phyloP scores from a whole-genome alignment of 2,888 invertebrate genomes.

The Nomada ruficornis region DNA sequence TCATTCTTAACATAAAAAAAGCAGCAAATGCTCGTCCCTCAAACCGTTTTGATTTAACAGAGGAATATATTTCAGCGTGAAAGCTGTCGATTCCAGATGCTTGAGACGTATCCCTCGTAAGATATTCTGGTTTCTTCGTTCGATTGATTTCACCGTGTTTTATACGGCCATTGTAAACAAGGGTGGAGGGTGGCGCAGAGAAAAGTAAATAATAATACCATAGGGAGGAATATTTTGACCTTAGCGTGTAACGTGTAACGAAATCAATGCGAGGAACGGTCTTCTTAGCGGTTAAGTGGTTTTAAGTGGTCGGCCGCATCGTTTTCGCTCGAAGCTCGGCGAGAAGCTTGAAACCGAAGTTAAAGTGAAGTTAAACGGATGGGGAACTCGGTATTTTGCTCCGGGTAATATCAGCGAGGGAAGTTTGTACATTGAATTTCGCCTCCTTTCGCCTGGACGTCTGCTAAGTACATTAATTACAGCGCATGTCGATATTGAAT shows the following conservation, averaged over 20 bases:
- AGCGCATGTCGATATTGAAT: slow-evolving; percentile 8
- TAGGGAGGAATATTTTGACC: slow-evolving; percentile 57
- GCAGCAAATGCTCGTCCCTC: neutral
- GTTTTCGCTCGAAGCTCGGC: slow-evolving; percentile 40
- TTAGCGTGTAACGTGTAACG: slow-evolving; percentile 57
- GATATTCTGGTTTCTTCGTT: slow-evolving; percentile 23
- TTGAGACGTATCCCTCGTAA: slow-evolving; percentile 1
- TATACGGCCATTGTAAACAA: slow-evolving; percentile 46
- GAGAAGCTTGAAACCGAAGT: slow-evolving; percentile 24
- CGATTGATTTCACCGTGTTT: slow-evolving; percentile 44
- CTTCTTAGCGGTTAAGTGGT: slow-evolving; percentile 52
- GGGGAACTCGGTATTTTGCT: slow-evolving; percentile 14
- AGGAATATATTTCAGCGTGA: neutral
- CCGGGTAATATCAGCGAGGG: slow-evolving; percentile 2
- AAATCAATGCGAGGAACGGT: slow-evolving; percentile 44
- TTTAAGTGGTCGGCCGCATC: slow-evolving; percentile 53
- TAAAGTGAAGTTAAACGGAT: slow-evolving; percentile 26
- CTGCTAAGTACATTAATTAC: slow-evolving; percentile 21
- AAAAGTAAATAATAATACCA: slow-evolving; percentile 43
- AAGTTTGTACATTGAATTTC: slow-evolving; percentile 23
- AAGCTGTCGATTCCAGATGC: neutral
- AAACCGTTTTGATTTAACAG: neutral
- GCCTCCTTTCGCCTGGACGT: slow-evolving; percentile 8
- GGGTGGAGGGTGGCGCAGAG: slow-evolving; percentile 1
- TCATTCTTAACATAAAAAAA: neutral